Evolutionary conservation across 2,888 invertebrate genomes (phyloP), one percentile per base, ranked within the genome.

Genomic region (Metellina segmentata): DNA sequence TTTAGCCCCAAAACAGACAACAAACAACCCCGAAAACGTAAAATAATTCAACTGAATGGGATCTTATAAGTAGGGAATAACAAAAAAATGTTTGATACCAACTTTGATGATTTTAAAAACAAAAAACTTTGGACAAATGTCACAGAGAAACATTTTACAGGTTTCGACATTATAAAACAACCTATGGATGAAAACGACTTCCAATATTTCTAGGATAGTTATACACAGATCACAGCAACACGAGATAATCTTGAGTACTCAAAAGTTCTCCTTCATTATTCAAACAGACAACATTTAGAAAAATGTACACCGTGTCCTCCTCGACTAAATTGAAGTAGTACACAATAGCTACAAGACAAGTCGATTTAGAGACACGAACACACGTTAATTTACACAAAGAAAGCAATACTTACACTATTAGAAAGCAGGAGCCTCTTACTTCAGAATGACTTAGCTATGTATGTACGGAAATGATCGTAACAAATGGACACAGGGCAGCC

Each of bases 401-500:
- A 82, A 61, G 53, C 61, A 75, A 52, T 78, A 78, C 52, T 79
- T 79, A 79, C 79, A 79, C 79, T 79, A 61, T 79, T 79, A 61
- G 34, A 79, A 53, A 53, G 78, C 78, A 61, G 9, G 78, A 78
- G 77, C 78, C 85, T 78, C 53, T 85, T 20, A 34, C 8, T 51
- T 20, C 51, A 53, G 20, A 83, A 87, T 87, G 87, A 87, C 87
- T 87, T 87, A 87, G 87, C 79, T 53, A 16, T 75, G 13, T 7
- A 74, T 61, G 53, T 74, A 61, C 48, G 52, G 74, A 48, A 61
- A 85, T 61, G 74, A 34, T 75, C 20, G 8, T 53, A 52, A 75
- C 20, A 82, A 61, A 71, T 51, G 78, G 49, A 82, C 61, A 81
- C 19, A 61, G 53, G 61, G 20, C 34, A 53, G 74, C 52, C 52